Evolutionary conservation across 2,888 invertebrate genomes (phyloP), one percentile per base, ranked within the genome.

Genomic region (Drosophila leonis): DNA sequence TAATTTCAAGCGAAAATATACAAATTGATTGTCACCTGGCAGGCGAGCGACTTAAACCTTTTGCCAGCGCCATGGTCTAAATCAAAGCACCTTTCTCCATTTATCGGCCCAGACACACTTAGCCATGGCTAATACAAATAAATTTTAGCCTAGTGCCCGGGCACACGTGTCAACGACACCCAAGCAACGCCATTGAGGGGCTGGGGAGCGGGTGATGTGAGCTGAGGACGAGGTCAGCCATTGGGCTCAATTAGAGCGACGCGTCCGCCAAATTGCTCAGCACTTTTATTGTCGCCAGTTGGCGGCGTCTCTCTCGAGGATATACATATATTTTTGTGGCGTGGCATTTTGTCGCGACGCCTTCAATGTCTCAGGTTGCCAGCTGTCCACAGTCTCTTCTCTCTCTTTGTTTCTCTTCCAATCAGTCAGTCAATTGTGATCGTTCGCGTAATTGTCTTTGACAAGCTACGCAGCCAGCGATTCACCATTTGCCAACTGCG

Each of bases 11-110:
- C 72, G 70, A 86, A 91, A 87, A 90, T 91, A 90, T 82, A 82
- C 84, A 86, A 90, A 82, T 88, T 89, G 91, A 91, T 91, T 90
- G 90, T 90, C 91, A 84, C 71, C 75, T 88, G 91, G 83, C 90
- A 90, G 79, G 87, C 69, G 56, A 86, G 65, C 65, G 66, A 67
- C 62, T 62, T 51, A 51, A 56, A 70, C 66, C 62, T 69, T 63
- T 56, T 41, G 37, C 9, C 18, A 54, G 37, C 68, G 48, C 48
- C 48, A 63, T 44, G 65, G 48, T 67, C 72, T 88, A 75, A 90
- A 83, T 84, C 87, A 86, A 75, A 83, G 82, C 60, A 72, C 84
- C 85, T 86, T 86, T 90, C 85, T 88, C 86, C 78, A 65, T 60
- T 67, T 60, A 67, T 55, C 64, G 54, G 72, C 56, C 42, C 51